A percentile compares a stretch with the other conserved stretches of the same genome.
Conservation (phyloP, 2,888 invertebrate species). For the Ectemnius lituratus region DNA sequence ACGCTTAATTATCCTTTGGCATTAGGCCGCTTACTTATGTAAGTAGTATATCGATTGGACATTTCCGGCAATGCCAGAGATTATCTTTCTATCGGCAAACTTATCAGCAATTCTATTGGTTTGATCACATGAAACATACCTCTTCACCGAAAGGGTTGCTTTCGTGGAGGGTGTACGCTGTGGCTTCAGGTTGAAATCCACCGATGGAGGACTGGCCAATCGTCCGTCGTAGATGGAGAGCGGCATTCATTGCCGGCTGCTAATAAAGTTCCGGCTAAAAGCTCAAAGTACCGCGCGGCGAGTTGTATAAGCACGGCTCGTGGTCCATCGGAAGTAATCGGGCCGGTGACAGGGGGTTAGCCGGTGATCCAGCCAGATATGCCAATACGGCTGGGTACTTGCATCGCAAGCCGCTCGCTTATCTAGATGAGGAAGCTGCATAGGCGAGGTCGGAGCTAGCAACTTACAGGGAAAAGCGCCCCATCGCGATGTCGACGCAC, state of each 20-base stretch:
- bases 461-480: constrained; percentile 28
- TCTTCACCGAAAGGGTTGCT: too few species aligned
- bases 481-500: constrained; percentile 21
- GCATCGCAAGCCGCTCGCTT: constrained; percentile 26
- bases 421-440: constrained; percentile 50
- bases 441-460: constrained; percentile 41
- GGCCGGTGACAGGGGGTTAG: constrained; percentile 44
- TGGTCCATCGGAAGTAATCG: constrained; percentile 59
- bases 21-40: too few species aligned
- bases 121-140: too few species aligned
- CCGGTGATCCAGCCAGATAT: constrained; percentile 63
- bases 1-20: too few species aligned
- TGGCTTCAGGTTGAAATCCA: constrained; percentile 8
- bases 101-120: neutral
- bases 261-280: constrained; percentile 31
- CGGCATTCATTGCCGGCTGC: constrained; percentile 50
- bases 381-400: constrained; percentile 64
- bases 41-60: too few species aligned
- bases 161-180: too few species aligned
- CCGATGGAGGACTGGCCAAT: constrained; percentile 7
- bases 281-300: constrained; percentile 52
- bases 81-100: neutral
- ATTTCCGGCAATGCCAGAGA: neutral
- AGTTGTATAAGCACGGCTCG: constrained; percentile 45
- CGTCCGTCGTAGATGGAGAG: constrained; percentile 38